phyloP scores from a whole-genome alignment of 2,797 vertebrate species.

The Pangasius larnaudii region DNA sequence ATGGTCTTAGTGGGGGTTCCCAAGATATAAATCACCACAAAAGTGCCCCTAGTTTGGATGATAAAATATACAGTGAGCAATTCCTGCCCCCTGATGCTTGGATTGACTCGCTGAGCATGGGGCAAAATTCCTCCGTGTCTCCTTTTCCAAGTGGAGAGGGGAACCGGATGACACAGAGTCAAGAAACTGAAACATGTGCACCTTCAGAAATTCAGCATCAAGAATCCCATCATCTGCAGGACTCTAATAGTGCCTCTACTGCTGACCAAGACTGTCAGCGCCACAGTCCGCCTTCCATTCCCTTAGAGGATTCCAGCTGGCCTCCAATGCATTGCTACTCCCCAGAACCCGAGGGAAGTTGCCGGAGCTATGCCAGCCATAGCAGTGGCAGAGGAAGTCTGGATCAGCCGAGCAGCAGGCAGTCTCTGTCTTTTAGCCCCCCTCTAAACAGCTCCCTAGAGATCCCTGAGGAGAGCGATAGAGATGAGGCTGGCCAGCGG shows the following conservation, averaged over 20 bases:
- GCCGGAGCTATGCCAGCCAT: slow-evolving; percentile 83
- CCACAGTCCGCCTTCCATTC: slow-evolving; percentile 24
- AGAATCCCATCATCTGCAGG: slow-evolving; percentile 48
- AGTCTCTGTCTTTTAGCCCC: slow-evolving; percentile 71
- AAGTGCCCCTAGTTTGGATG: slow-evolving; percentile 71
- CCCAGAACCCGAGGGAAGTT: slow-evolving; percentile 76
- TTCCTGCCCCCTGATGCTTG: slow-evolving; percentile 77
- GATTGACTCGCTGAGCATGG: slow-evolving; percentile 75
- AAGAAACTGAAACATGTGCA: slow-evolving; percentile 41
- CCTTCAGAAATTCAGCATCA: slow-evolving; percentile 36
- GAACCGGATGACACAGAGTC: slow-evolving; percentile 25
- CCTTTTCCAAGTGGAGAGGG: slow-evolving; percentile 51
- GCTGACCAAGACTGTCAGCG: slow-evolving; percentile 43
- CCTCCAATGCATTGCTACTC: slow-evolving; percentile 46
- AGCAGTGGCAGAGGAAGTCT: slow-evolving; percentile 93
- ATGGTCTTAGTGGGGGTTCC: slow-evolving; percentile 40
- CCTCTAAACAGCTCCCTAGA: slow-evolving; percentile 67
- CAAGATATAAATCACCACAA: slow-evolving; percentile 60
- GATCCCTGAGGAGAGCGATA: slow-evolving; percentile 63
- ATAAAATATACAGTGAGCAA: slow-evolving; percentile 51
- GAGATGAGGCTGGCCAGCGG: slow-evolving; percentile 52
- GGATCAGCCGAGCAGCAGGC: slow-evolving; percentile 67
- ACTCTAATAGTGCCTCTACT: slow-evolving; percentile 35
- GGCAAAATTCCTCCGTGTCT: slow-evolving; percentile 60
- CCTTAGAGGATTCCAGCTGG: slow-evolving; percentile 52